phyloP scores from a whole-genome alignment of 2,113 vertebrate species.

The Eudyptes chrysolophus region DNA sequence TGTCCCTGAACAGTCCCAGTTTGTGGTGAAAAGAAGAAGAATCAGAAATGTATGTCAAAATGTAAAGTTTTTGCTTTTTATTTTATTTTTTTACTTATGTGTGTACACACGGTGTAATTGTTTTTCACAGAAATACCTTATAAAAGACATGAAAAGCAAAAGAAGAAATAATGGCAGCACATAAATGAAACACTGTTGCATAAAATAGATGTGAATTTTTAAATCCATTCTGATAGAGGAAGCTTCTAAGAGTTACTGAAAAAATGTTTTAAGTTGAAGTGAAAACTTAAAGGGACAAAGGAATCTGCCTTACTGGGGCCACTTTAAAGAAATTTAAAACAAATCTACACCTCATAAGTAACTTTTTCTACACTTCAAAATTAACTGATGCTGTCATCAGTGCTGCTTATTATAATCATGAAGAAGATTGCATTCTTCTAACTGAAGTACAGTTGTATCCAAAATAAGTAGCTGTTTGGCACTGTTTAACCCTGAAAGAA shows the following conservation, averaged over 20 bases:
- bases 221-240: not conserved
- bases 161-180: not conserved
- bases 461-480: not conserved
- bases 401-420: not conserved
- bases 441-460: not conserved
- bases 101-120: fast-evolving
- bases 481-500: not conserved
- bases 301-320: not conserved
- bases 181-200: not conserved
- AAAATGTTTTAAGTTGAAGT: not conserved
- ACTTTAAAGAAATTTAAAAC: not conserved
- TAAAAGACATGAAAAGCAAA: not conserved
- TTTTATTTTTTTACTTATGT: not conserved
- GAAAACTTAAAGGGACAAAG: not conserved
- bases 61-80: not conserved
- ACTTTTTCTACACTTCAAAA: not conserved
- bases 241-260: not conserved
- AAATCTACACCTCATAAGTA: not conserved
- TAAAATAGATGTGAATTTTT: not conserved
- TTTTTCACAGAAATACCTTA: not conserved
- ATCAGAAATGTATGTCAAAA: not conserved
- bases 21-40: not conserved
- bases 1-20: not conserved
- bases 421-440: not conserved
- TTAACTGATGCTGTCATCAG: not conserved